Evolutionary conservation across 2,797 vertebrate genomes (phyloP).

Genomic region (Spinibarbus caldwelli): DNA sequence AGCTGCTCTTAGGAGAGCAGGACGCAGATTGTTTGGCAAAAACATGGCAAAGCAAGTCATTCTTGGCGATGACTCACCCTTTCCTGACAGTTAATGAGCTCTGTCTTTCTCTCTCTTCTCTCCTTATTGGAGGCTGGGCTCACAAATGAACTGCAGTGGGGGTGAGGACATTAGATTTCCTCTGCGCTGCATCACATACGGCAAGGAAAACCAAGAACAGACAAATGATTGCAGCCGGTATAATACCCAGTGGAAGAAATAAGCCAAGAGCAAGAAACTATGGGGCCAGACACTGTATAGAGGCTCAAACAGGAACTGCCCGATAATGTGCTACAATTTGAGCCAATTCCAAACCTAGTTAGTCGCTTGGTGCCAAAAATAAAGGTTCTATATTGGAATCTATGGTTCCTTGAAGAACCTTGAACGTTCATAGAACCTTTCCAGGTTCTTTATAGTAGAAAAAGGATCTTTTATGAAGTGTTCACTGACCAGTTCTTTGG

Average conservation of each 20-base stretch:
- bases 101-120: constrained; percentile 46
- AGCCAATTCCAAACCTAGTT: background rate
- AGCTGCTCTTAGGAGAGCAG: constrained; percentile 32
- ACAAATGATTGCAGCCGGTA: constrained; percentile 67
- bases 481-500: background rate
- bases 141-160: constrained; percentile 63
- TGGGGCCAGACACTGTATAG: constrained; percentile 42
- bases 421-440: background rate
- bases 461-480: background rate
- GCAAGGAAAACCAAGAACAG: constrained; percentile 67
- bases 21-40: constrained; percentile 57
- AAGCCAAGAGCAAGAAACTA: constrained; percentile 54
- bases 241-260: constrained; percentile 54
- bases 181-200: constrained; percentile 60
- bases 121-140: constrained; percentile 60
- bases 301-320: constrained; percentile 15
- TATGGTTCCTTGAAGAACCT: background rate
- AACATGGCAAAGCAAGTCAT: constrained; percentile 57
- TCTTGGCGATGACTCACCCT: constrained; percentile 67
- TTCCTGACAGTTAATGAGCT: constrained; percentile 76
- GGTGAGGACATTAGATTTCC: constrained; percentile 58
- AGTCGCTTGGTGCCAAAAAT: background rate
- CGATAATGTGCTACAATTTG: constrained; percentile 8
- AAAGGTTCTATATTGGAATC: background rate
- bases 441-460: background rate